phyloP scores from a whole-genome alignment of 1,140 invertebrate genomes.

The Drosophila lini region DNA sequence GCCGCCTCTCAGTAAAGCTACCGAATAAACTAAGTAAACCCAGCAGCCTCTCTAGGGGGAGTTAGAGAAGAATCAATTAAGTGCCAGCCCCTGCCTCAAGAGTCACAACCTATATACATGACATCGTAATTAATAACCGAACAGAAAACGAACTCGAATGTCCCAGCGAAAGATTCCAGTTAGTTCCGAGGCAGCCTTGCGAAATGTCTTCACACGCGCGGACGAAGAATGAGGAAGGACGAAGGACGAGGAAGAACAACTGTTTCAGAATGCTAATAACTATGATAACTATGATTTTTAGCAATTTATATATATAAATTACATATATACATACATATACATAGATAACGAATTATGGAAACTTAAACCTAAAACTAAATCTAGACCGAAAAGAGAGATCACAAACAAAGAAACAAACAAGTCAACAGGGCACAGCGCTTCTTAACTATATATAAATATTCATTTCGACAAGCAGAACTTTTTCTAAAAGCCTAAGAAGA shows the following conservation, averaged over 20 bases:
- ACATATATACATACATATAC: conserved; percentile 60
- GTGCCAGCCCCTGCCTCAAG: conserved; percentile 51
- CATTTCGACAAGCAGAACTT: conserved; percentile 74
- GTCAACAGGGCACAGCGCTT: conserved; percentile 82
- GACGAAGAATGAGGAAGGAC: neutral
- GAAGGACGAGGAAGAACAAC: conserved; percentile 42
- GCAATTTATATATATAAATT: conserved; percentile 66
- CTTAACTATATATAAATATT: conserved; percentile 63
- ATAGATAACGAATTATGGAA: conserved; percentile 49
- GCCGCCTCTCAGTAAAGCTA: conserved; percentile 16
- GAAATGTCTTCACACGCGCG: conserved; percentile 61
- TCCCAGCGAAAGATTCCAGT: conserved; percentile 32
- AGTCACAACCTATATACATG: conserved; percentile 10
- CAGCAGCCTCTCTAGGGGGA: conserved; percentile 23
- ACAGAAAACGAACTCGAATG: conserved; percentile 24
- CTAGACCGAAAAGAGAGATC: conserved; percentile 31
- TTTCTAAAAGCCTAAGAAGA: conserved; percentile 54
- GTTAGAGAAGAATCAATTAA: conserved; percentile 59
- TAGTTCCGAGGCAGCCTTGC: conserved; percentile 22
- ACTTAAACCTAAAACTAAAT: conserved; percentile 53
- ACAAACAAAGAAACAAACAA: conserved; percentile 61
- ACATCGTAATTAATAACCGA: conserved; percentile 28
- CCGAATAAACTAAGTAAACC: conserved; percentile 24
- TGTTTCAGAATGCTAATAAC: conserved; percentile 63
- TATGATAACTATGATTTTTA: conserved; percentile 64